A percentile compares a stretch with the other conserved stretches of the same genome.
Evolutionary conservation across 1,140 invertebrate genomes (phyloP).

Genomic region (Luehdorfia chinensis): DNA sequence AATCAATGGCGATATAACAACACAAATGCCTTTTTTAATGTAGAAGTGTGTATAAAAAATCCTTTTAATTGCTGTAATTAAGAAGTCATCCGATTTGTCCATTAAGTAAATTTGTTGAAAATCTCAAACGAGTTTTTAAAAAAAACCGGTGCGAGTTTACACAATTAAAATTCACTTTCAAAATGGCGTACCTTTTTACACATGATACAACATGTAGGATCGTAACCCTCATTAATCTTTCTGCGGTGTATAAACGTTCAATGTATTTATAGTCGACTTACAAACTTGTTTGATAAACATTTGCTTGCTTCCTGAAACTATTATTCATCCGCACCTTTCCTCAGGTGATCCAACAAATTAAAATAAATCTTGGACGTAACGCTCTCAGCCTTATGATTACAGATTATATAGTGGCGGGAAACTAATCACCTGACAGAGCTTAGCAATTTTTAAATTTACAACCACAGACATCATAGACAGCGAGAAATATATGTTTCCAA

Average conservation of each 20-base stretch:
- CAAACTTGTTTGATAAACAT: slow-evolving; percentile 18
- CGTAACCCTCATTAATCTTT: slow-evolving; percentile 10
- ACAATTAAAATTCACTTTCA: slow-evolving; percentile 4
- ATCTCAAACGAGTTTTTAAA: too few relatives aligned
- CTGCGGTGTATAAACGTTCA: slow-evolving; percentile 1
- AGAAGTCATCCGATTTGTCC: too few relatives aligned
- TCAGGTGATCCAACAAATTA: slow-evolving; percentile 4
- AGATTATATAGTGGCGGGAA: slow-evolving; percentile 7
- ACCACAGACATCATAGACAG: too few relatives aligned
- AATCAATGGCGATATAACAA: too few relatives aligned
- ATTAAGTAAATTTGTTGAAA: too few relatives aligned
- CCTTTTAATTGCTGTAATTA: too few relatives aligned
- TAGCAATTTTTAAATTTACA: not conserved
- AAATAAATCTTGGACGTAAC: slow-evolving; percentile 11
- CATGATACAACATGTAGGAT: slow-evolving; percentile 5
- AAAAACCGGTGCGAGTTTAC: too few relatives aligned
- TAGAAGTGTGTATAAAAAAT: too few relatives aligned
- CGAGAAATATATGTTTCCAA: too few relatives aligned
- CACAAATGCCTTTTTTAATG: too few relatives aligned
- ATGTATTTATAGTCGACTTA: slow-evolving; percentile 16
- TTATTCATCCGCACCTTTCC: slow-evolving; percentile 15
- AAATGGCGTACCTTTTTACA: slow-evolving; percentile 9
- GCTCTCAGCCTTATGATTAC: slow-evolving; percentile 6
- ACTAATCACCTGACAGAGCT: not conserved
- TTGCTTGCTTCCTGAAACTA: slow-evolving; percentile 17